Conservation (phyloP, 30 jellyfish, hydroid and myxozoan genomes). For the Chrysaora quinquecirrha region DNA sequence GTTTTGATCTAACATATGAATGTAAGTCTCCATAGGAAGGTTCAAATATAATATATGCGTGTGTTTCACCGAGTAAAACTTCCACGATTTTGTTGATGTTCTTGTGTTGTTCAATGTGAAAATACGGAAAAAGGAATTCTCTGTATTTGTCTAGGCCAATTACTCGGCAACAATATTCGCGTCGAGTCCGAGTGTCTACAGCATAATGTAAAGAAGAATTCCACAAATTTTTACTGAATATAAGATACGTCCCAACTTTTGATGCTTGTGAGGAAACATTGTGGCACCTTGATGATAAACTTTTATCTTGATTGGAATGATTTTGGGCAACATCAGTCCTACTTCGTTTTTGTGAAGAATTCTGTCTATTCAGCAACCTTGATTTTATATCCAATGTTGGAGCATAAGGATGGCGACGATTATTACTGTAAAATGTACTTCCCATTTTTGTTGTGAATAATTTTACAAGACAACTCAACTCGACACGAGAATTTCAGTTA, state of each 20-base stretch:
- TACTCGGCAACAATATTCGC: conserved; percentile 81
- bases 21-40: conserved; percentile 85
- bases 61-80: conserved; percentile 76
- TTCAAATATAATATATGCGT: conserved; percentile 82
- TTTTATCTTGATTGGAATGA: conserved; percentile 13
- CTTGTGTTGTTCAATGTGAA: conserved; percentile 69
- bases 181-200: conserved; percentile 79
- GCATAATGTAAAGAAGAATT: conserved; percentile 75
- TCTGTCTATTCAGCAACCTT: conserved; percentile 33
- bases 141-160: conserved; percentile 76
- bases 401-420: conserved; percentile 80
- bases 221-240: conserved; percentile 54
- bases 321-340: conserved; percentile 42
- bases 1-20: conserved; percentile 83
- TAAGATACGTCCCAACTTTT: conserved; percentile 80
- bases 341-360: conserved; percentile 20
- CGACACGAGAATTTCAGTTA: no score
- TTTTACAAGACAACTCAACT: no score
- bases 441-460: no score
- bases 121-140: conserved; percentile 81
- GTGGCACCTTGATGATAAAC: conserved; percentile 1
- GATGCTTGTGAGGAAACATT: conserved; percentile 62
- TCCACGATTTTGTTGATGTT: conserved; percentile 81
- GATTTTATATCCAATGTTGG: conserved; percentile 59
- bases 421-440: conserved; percentile 57